Evolutionary conservation across 2,888 invertebrate species (phyloP).

Genomic region (Catocala sponsa): DNA sequence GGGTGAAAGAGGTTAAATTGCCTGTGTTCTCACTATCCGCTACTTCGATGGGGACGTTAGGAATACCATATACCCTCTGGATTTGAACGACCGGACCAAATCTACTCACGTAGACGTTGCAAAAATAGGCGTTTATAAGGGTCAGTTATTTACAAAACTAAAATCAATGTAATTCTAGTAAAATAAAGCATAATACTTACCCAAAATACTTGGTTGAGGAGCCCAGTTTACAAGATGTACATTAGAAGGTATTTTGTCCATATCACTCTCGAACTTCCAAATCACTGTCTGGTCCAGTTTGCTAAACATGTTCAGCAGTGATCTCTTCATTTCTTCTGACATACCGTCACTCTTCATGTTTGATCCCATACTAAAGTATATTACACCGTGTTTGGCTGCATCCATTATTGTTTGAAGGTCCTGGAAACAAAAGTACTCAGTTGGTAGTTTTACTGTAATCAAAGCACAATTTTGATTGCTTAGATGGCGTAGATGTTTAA

Average conservation of each 20-base stretch:
- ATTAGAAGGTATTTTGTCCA: constrained; percentile 63
- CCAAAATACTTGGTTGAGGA: constrained; percentile 69
- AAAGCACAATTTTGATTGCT: neutral
- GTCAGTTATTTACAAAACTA: too few relatives aligned
- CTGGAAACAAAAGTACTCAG: constrained; percentile 44
- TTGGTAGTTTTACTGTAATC: too few relatives aligned
- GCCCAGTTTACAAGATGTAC: constrained; percentile 74
- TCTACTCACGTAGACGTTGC: too few relatives aligned
- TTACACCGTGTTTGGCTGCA: constrained; percentile 62
- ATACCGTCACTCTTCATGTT: constrained; percentile 61
- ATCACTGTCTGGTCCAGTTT: constrained; percentile 69
- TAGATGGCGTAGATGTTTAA: too few relatives aligned
- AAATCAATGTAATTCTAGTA: neutral
- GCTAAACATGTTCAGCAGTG: constrained; percentile 65
- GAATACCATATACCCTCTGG: too few relatives aligned
- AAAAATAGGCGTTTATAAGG: too few relatives aligned
- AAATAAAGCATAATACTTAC: constrained; percentile 40
- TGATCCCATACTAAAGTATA: constrained; percentile 73
- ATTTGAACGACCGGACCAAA: too few relatives aligned
- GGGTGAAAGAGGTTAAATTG: too few relatives aligned
- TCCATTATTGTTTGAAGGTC: constrained; percentile 71
- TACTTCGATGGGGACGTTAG: too few relatives aligned
- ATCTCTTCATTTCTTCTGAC: constrained; percentile 60
- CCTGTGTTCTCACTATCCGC: too few relatives aligned
- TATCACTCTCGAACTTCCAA: constrained; percentile 74